phyloP scores from a whole-genome alignment of 1,140 invertebrate genomes.

The Drosophila hydei region DNA sequence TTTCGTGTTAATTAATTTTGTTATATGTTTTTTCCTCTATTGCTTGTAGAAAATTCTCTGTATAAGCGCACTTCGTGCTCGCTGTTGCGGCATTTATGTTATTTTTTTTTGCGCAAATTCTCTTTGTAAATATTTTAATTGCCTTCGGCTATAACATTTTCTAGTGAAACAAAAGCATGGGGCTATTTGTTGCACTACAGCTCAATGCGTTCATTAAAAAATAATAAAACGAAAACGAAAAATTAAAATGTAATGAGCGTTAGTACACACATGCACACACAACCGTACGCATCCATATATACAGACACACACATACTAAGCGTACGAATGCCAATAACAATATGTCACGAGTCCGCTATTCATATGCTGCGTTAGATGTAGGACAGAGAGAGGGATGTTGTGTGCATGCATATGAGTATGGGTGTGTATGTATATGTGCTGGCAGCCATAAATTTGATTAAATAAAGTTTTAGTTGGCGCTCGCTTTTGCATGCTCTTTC shows the following conservation, averaged over 20 bases:
- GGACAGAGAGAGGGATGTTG: background rate
- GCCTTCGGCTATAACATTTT: conserved; percentile 58
- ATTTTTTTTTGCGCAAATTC: conserved; percentile 36
- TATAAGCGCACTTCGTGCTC: conserved; percentile 47
- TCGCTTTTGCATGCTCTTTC: conserved; percentile 22
- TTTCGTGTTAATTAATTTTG: conserved; percentile 67
- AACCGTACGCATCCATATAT: background rate
- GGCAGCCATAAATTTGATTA: conserved; percentile 77
- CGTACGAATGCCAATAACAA: conserved; percentile 65
- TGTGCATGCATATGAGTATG: background rate
- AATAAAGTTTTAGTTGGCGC: conserved; percentile 76
- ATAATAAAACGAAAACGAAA: conserved; percentile 57
- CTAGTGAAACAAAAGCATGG: conserved; percentile 40
- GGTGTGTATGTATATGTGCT: conserved; percentile 16
- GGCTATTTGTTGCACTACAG: conserved; percentile 36
- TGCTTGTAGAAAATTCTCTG: conserved; percentile 48
- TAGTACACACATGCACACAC: conserved; percentile 41
- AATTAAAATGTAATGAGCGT: conserved; percentile 45
- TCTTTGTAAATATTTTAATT: conserved; percentile 76
- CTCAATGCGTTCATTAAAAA: conserved; percentile 62
- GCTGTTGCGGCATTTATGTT: conserved; percentile 33
- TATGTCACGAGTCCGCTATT: conserved; percentile 58
- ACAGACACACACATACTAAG: background rate
- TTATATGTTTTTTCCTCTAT: conserved; percentile 19
- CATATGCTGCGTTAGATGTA: conserved; percentile 1